Evolutionary conservation across 1,140 invertebrate genomes (phyloP), one percentile per base, ranked within the genome.

Genomic region (Lepidotrigona ventralis): DNA sequence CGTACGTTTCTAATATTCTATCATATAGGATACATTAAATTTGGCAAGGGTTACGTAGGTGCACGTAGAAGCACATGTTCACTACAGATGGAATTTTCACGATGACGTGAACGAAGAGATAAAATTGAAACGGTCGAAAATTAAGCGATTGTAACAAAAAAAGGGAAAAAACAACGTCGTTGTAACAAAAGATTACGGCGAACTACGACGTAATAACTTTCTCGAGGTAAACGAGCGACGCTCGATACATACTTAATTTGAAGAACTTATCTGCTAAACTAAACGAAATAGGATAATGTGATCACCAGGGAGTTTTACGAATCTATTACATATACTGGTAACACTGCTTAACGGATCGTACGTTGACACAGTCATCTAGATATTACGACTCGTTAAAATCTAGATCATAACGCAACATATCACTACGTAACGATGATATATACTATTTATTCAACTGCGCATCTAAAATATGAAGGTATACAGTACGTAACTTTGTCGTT

Each of bases 301-400:
- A 60, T 74, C 23, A 21, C 46, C 29, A 71, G n/a, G 70, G 72
- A 60, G 71, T 64, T 79, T 78, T 53, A n/a, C 53, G 66, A 77
- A 58, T 76, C 64, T n/a, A 53, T 79, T 53, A 60, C 58, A 46
- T 63, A 88, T 85, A 85, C 64, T 85, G 83, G 85, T 87, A 88
- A 88, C 79, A 64, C 75, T 79, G 54, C 5, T 83, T 58, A 69
- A 88, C 77, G 85, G 58, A 83, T 63, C 70, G 72, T 83, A 87
- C 79, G 68, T 85, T 26, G 85, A 72, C 63, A 66, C 63, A 71
- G 72, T 76, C 76, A 71, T 77, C 23, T 70, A 58, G 53, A n/a
- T 82, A 74, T 29, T 72, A 39, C 56, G 33, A 83, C 39, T 79
- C 26, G n/a, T 15, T 74, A 53, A 71, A 76, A 46, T 81, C 23